phyloP scores from a whole-genome alignment of 2,888 invertebrate genomes.

The Epistrophella euchroma region DNA sequence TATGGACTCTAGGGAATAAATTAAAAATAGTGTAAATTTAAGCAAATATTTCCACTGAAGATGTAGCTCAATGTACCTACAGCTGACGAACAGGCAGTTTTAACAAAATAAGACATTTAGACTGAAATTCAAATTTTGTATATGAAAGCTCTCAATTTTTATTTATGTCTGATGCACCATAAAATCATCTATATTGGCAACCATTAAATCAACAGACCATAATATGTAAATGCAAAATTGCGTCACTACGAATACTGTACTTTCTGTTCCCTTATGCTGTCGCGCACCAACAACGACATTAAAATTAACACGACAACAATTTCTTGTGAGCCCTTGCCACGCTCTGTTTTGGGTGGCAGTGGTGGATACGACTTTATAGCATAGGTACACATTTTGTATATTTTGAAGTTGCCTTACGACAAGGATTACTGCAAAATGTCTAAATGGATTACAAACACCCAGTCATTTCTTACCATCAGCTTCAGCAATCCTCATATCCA shows the following conservation, averaged over 20 bases:
- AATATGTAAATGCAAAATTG: conserved; percentile 53
- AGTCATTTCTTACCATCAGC: not conserved
- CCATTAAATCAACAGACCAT: conserved; percentile 29
- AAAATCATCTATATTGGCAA: not conserved
- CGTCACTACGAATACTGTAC: conserved; percentile 17
- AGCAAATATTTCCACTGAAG: too few relatives aligned
- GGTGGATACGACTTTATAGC: not conserved
- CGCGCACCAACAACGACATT: conserved; percentile 17
- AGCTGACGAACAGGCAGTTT: too few relatives aligned
- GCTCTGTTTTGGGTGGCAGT: conserved; percentile 7
- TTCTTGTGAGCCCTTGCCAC: conserved; percentile 38
- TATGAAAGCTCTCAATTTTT: too few relatives aligned
- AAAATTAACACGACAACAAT: conserved; percentile 23
- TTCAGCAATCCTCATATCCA: not conserved
- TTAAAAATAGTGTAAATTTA: too few relatives aligned
- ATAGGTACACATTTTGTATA: conserved; percentile 38
- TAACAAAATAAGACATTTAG: too few relatives aligned
- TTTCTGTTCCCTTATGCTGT: conserved; percentile 29
- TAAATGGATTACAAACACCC: conserved; percentile 59
- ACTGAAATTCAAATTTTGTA: too few relatives aligned
- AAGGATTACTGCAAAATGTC: conserved; percentile 64
- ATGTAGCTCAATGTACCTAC: too few relatives aligned
- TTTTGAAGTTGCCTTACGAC: conserved; percentile 28
- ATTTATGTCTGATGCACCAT: too few relatives aligned
- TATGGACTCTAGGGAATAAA: too few relatives aligned